Evolutionary conservation across 2,113 vertebrate species (phyloP), one percentile per base, ranked within the genome.

Genomic region (Capra hircus): DNA sequence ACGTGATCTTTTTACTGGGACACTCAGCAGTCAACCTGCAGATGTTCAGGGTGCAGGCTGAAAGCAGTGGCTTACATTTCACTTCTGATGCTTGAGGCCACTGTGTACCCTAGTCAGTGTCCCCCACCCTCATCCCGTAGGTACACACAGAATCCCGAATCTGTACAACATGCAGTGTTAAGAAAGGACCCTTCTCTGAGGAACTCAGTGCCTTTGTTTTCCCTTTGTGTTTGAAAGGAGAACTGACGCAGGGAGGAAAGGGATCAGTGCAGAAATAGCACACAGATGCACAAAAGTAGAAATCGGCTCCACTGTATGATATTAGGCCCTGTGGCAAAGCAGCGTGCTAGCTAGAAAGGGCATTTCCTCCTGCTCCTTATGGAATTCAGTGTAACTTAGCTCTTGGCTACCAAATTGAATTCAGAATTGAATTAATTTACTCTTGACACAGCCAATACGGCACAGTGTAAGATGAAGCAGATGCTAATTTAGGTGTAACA

Each of bases 401-500:
- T 93, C 27, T 93, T 96, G 97, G 82, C 88, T 82, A 94, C n/a
- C 67, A 90, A 90, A 96, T 28, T 91, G 71, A 84, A 86, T 93
- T 96, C 45, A 88, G 50, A 96, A 97, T 92, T 85, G 59, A 97
- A 96, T 93, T 95, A 95, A 97, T 97, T 97, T 97, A 90, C 55
- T 96, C 96, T 85, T 97, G 91, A 98, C 88, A 96, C 21, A 62
- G 40, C 43, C 71, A 94, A 57, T 45, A 57, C 0, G 7, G 48
- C 88, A 94, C 71, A 96, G 91, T 9, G 17, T 95, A 94, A 96
- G 45, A 97, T 50, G 77, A 94, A 95, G 83, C 85, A 94, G 93
- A 97, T 91, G 45, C 92, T 64, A 62, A 93, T 83, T 96, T 93
- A 94, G 97, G 25, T 60, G 71, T 48, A 88, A 92, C 17, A 52